Base-by-base conservation (phyloP, 2,888 invertebrate genomes). In the Dendrolimus pini region DNA sequence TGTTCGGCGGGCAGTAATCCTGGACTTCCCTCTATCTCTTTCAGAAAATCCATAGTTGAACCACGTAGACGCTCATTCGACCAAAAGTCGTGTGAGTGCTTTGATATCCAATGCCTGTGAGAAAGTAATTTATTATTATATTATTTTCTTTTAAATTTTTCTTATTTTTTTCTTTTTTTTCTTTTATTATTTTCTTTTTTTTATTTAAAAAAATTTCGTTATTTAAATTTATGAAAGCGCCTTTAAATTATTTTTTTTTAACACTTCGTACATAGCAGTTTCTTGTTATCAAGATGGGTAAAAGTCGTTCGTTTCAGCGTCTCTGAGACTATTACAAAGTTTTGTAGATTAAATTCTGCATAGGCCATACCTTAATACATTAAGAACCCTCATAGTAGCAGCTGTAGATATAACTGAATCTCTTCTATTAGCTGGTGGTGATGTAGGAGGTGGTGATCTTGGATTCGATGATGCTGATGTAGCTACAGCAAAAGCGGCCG, bases 301-400 rank as follows among this genome's bases (percentile, higher is more conserved):
- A 30, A 30, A 6, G 30, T 30, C 6, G 30, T 0, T 6, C 14
- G 14, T 30, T 30, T 30, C 30, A 30, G 30, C 30, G 30, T 30
- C 30, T 30, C 30, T 30, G 0, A 30, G 30, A 3, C 30, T 30
- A 30, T 30, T 6, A 30, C 3, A 30, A 30, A 30, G 30, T 30
- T 30, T 30, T 30, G 0, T 6, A 30, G 30, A 30, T 6, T 30
- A 30, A 30, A 6, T 6, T 30, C 30, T 30, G 30, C 30, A 30
- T 30, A 30, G 30, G 6, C 30, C 6, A 30, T 54, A 93, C 93
- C 93, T 93, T 55, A 98, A 89, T 1, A 98, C 97, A 79, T 97
- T 97, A 0, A 98, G 91, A 0, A 97, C 97, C 61, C 98, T 86
- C 97, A 97, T 97, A 0, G 97, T 97, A 58, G 97, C 97, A n/a